Percentiles rank a stretch among this genome's conserved stretches.
phyloP scores from a whole-genome alignment of 2,888 invertebrate species.

The Steinernema carpocapsae region DNA sequence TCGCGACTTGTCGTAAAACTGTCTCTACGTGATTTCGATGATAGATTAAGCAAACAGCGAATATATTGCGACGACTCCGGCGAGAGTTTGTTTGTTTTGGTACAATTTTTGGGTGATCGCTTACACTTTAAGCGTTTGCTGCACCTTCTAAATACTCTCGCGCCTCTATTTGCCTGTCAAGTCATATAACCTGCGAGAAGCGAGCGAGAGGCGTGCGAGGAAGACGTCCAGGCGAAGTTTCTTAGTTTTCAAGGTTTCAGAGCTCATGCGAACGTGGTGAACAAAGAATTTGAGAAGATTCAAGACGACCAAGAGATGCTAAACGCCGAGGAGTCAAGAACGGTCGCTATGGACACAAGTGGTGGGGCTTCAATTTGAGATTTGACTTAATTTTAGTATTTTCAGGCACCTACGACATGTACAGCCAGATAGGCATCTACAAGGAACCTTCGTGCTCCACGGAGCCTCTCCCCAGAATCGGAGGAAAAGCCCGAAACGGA shows the following conservation, averaged over 20 bases:
- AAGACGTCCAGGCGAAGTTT: not conserved
- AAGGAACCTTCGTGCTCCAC: constrained; percentile 20
- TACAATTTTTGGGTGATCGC: constrained; percentile 35
- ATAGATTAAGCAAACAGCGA: constrained; percentile 35
- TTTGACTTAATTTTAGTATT: not conserved
- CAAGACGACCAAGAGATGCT: not conserved
- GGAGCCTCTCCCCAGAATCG: not conserved
- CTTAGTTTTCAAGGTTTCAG: constrained; percentile 6
- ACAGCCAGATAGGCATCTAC: not conserved
- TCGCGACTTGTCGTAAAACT: constrained; percentile 33
- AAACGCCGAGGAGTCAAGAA: constrained; percentile 8
- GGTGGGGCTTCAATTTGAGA: not conserved
- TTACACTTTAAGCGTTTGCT: constrained; percentile 27
- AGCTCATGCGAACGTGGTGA: not conserved
- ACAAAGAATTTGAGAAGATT: not conserved
- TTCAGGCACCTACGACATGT: not conserved
- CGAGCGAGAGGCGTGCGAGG: constrained; percentile 24
- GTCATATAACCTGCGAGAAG: constrained; percentile 9
- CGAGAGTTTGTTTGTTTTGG: constrained; percentile 34
- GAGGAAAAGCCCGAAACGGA: not conserved
- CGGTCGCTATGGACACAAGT: not conserved
- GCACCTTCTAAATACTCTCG: constrained; percentile 13
- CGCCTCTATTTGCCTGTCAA: constrained; percentile 24
- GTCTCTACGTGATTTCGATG: constrained; percentile 35
- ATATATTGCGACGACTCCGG: constrained; percentile 25